Conservation (phyloP, 2,797 vertebrate species). For the Coranthus polyacanthus region DNA sequence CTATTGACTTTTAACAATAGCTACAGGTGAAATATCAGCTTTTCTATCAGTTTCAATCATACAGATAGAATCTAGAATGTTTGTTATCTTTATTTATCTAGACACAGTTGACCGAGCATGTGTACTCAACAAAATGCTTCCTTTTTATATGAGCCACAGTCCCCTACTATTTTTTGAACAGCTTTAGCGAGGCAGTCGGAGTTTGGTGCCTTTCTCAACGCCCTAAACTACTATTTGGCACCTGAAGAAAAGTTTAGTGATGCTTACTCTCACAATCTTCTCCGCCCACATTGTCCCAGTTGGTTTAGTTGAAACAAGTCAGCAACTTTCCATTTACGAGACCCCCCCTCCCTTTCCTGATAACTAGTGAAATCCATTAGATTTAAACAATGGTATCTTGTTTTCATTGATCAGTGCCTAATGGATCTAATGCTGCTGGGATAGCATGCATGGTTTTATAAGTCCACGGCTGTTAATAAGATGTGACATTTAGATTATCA, state of each 20-base stretch:
- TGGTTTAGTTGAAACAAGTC: constrained; percentile 27
- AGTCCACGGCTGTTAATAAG: constrained; percentile 65
- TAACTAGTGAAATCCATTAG: constrained; percentile 62
- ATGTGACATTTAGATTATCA: constrained; percentile 76
- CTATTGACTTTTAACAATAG: constrained; percentile 42
- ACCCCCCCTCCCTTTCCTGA: constrained; percentile 13
- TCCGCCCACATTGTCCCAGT: background rate
- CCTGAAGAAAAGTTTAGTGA: background rate
- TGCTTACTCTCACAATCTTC: no score
- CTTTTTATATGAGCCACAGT: constrained; percentile 2
- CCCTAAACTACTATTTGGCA: constrained; percentile 10
- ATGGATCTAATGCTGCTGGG: constrained; percentile 64
- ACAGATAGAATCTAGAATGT: background rate
- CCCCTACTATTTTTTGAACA: constrained; percentile 10
- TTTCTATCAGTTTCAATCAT: constrained; percentile 30
- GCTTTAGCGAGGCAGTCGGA: background rate
- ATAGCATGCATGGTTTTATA: constrained; percentile 53
- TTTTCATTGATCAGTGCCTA: constrained; percentile 70
- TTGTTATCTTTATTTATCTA: constrained; percentile 26
- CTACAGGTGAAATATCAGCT: constrained; percentile 44
- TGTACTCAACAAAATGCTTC: constrained; percentile 7
- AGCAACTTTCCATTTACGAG: constrained; percentile 27
- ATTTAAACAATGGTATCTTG: constrained; percentile 64
- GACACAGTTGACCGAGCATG: constrained; percentile 10
- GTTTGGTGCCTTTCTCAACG: constrained; percentile 4